Base-by-base conservation (phyloP, 1,140 invertebrate genomes). In the Drosophila cardini region DNA sequence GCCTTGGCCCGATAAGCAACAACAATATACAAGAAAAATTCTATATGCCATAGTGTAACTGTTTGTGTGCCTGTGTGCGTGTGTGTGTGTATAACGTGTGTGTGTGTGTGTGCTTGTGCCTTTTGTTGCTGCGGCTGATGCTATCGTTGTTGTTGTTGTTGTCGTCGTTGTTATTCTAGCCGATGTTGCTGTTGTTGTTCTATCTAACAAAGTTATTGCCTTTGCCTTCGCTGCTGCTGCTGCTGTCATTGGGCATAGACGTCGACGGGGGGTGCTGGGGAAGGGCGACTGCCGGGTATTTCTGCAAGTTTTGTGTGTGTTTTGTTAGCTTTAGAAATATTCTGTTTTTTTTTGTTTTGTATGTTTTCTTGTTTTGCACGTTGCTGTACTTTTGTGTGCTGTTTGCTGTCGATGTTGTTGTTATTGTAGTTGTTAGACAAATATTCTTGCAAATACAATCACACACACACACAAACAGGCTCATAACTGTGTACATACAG, bases 291-390 rank as follows among this genome's bases (percentile, higher is more conserved):
- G 71, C 56, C 78, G 72, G 76, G 80, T 60, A 74, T 83, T 86
- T 86, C 82, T 86, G 82, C 82, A 86, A 86, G 83, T 86, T 84
- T 84, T 84, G 76, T 84, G 80, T 83, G 76, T 84, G 80, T 86
- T 86, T 86, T 86, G 82, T 86, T 86, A 86, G 82, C 78, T 86
- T 86, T 86, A 86, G 82, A 86, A 86, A 86, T 86, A 86, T 75
- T 77, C 53, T n/a, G n/a, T n/a, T 84, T 36, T 57, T 73, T 63
- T 32, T 32, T 36, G 48, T 64, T 21, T 64, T 82, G 32, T 55
- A 61, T 74, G 70, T 82, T 83, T 79, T 83, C 78, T 72, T 77
- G 78, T 82, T 81, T 86, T 86, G 82, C 72, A 81, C 81, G 78
- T 86, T 85, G 70, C 78, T 86, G 83, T 86, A 85, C 82, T 85